These are phyloP conservation scores for Diuraphis noxia DNA, from an alignment of 1,140 invertebrate species.

Conservation along the genomic window DNA sequence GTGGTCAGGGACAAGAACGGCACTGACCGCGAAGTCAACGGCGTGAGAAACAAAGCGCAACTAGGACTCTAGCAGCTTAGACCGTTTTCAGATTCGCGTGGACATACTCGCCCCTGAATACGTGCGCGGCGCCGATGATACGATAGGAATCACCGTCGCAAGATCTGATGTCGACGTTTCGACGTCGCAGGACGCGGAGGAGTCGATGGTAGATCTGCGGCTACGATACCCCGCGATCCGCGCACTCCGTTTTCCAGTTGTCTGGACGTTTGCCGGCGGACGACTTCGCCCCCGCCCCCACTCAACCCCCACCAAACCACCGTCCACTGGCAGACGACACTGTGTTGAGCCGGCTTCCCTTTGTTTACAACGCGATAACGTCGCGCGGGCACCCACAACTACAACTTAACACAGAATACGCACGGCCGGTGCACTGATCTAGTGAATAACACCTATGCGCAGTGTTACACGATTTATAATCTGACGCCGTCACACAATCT, in stretches of 20 bases:
- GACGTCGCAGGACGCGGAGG: neutral
- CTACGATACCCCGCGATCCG: neutral
- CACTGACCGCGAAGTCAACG: neutral
- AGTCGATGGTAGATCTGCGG: neutral
- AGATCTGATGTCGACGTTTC: neutral
- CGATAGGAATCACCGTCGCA: neutral
- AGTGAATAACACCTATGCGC: too few species aligned
- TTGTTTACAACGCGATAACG: slow-evolving; percentile 11
- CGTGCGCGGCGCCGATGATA: neutral
- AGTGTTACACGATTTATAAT: too few species aligned
- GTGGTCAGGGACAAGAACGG: neutral
- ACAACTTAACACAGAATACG: too few species aligned
- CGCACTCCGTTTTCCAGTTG: neutral
- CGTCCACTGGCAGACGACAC: neutral
- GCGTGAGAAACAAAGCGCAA: neutral
- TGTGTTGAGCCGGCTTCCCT: neutral
- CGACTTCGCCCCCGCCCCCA: neutral
- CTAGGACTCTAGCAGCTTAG: neutral
- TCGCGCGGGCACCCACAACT: neutral
- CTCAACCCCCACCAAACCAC: neutral
- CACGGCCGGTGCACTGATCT: neutral
- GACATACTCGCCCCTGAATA: neutral
- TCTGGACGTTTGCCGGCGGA: neutral
- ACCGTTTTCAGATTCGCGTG: neutral
- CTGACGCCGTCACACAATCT: neutral